Evolutionary conservation across 2,113 vertebrate genomes (phyloP).

Genomic region (Gila orcuttii): DNA sequence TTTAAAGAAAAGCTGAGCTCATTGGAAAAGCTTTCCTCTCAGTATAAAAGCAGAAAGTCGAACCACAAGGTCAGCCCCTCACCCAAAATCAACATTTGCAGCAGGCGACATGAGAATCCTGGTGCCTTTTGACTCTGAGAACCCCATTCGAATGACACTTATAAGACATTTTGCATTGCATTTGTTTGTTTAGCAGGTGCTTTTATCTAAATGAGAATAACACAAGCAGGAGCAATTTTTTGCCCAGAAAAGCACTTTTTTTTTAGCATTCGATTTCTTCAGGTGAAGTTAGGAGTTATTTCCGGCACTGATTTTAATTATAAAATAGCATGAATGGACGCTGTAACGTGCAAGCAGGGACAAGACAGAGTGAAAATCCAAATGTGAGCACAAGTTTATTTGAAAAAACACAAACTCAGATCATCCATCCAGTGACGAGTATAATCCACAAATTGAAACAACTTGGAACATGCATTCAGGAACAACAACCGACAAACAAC

Average conservation of each 20-base stretch:
- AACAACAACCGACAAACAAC: too few species aligned
- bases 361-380: too few species aligned
- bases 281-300: background rate
- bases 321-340: background rate
- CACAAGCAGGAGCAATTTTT: background rate
- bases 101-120: slow-evolving; percentile 1
- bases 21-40: slow-evolving; percentile 21
- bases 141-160: background rate
- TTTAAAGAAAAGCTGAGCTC: slow-evolving; percentile 27
- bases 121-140: slow-evolving; percentile 10
- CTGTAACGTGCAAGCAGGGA: too few species aligned
- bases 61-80: slow-evolving; percentile 38
- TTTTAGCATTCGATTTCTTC: background rate
- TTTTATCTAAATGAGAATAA: background rate
- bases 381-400: too few species aligned
- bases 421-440: too few species aligned
- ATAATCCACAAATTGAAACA: too few species aligned
- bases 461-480: too few species aligned
- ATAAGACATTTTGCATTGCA: background rate
- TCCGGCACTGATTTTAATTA: background rate
- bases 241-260: background rate
- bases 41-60: background rate
- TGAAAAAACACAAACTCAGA: too few species aligned
- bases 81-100: slow-evolving; percentile 35
- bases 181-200: background rate